Percentiles rank a stretch among this genome's conserved stretches.
These are phyloP conservation scores for Lathronympha strigana DNA, from an alignment of 2,888 invertebrate genomes.

Conservation along the genomic window DNA sequence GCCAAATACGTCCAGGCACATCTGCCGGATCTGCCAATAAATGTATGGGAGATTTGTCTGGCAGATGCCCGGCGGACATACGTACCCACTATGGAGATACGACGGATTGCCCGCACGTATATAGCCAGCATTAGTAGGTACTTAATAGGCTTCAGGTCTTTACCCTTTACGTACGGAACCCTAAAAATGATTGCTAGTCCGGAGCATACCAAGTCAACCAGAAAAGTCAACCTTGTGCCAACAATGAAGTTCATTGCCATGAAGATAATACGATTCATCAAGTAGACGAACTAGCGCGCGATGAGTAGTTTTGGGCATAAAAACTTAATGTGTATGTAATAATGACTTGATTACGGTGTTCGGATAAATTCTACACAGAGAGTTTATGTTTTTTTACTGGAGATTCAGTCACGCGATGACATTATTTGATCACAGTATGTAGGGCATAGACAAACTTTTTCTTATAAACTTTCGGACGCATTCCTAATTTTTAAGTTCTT, in stretches of 20 bases:
- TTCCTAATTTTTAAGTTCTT: background rate
- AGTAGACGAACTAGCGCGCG: conserved; percentile 33
- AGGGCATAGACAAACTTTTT: background rate
- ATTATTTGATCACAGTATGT: background rate
- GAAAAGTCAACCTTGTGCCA: conserved; percentile 41
- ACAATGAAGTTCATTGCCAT: conserved; percentile 52
- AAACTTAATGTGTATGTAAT: conserved; percentile 38
- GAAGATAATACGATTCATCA: conserved; percentile 43
- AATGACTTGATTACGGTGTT: conserved; percentile 33
- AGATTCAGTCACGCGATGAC: conserved; percentile 12
- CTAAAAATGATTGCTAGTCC: conserved; percentile 28
- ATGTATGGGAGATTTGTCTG: too few relatives aligned
- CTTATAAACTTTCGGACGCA: background rate
- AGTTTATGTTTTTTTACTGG: conserved; percentile 9
- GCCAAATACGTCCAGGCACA: too few relatives aligned
- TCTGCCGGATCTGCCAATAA: too few relatives aligned
- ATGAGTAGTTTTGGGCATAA: conserved; percentile 37
- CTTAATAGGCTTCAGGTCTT: too few relatives aligned
- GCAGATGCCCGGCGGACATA: too few relatives aligned
- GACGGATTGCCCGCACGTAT: too few relatives aligned
- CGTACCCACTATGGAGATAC: too few relatives aligned
- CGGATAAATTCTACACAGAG: conserved; percentile 7
- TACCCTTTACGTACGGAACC: too few relatives aligned
- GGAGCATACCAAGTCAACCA: conserved; percentile 30
- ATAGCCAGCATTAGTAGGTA: too few relatives aligned